Evolutionary conservation across 2,888 invertebrate genomes (phyloP).

Genomic region (Limulus polyphemus): DNA sequence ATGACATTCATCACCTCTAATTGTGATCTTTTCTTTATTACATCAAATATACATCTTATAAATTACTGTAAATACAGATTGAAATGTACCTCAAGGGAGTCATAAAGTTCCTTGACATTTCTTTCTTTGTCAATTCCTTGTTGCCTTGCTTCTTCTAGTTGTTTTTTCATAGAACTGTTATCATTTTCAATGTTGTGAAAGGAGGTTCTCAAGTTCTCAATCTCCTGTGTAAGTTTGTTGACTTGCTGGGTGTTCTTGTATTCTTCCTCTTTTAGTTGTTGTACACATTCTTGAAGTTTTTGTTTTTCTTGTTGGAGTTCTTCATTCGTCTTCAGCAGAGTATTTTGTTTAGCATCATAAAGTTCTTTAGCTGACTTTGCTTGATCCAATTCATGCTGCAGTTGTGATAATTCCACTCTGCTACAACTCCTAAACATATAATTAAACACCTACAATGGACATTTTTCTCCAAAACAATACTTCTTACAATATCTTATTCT

Average conservation of each 20-base stretch:
- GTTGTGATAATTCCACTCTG: not conserved
- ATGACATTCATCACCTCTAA: no score
- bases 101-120: no score
- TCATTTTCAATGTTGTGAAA: conserved; percentile 25
- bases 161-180: conserved; percentile 24
- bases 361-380: conserved; percentile 7
- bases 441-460: no score
- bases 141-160: conserved; percentile 40
- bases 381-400: conserved; percentile 15
- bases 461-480: no score
- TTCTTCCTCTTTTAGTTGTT: conserved; percentile 16
- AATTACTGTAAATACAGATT: no score
- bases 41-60: no score
- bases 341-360: conserved; percentile 8
- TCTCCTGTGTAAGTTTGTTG: conserved; percentile 41
- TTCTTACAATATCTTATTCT: no score
- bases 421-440: no score
- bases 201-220: conserved; percentile 29
- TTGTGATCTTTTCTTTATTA: no score
- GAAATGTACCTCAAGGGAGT: no score
- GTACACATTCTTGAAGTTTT: conserved; percentile 10
- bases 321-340: conserved; percentile 44
- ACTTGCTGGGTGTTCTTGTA: conserved; percentile 30
- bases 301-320: conserved; percentile 51
- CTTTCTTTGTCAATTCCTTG: no score